Base-by-base conservation (phyloP, 1,140 invertebrate species). In the Nautilus pompilius region DNA sequence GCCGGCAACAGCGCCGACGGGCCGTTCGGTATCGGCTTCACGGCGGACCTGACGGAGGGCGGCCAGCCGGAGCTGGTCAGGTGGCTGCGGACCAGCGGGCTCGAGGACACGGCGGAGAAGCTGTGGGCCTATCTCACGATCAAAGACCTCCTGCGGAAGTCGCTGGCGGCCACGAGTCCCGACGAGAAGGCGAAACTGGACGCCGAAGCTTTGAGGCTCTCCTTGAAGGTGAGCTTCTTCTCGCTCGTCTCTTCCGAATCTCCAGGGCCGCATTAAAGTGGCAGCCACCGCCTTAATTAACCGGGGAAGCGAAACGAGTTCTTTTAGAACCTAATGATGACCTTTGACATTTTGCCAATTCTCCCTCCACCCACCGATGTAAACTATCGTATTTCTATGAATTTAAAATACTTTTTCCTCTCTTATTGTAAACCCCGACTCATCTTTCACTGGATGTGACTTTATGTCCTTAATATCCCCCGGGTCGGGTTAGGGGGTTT, bases 21-120 rank as follows among this genome's bases (percentile, higher is more conserved):
- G 10, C 34, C 48, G 22, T 22, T 70, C 4, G 57, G 55, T 41
- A 15, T 69, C n/a, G 45, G 29, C 2, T 84, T 90, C 51, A 87
- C 90, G n/a, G 85, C 90, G 33, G 90, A 90, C 79, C 73, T 90
- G 55, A 90, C 89, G 2, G 89, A 90, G 74, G 89, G 89, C 53
- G 86, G 89, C 65, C 85, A 89, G 8, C 90, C 88, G 13, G 83
- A 87, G 3, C 88, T 87, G 28, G 83, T 86, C 67, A 86, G n/a
- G 30, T 13, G 55, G 20, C 30, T 33, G 34, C 13, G 17, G n/a
- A 28, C 61, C 3, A 36, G 56, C 20, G 67, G 72, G 65, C 59
- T 68, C 61, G 3, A 74, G 71, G 29, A 86, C 88, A 58, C 76
- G 17, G 74, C 89, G 53, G 89, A 90, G 75, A 82, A 87, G 41